phyloP scores from a whole-genome alignment of 2,113 vertebrate genomes.

The Manacus vitellinus region DNA sequence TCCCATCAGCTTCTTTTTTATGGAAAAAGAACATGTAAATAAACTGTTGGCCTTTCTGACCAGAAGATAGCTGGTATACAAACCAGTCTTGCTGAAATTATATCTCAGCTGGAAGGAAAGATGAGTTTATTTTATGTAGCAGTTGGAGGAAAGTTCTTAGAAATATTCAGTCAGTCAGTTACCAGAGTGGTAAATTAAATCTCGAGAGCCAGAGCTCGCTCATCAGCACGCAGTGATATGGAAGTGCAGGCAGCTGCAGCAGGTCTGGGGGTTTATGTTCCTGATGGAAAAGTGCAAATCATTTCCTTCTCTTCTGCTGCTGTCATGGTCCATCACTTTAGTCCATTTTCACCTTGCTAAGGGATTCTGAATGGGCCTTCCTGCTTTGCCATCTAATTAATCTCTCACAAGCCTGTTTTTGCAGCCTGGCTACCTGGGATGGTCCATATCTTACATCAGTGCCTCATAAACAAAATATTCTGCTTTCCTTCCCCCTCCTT shows the following conservation, averaged over 20 bases:
- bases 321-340: conserved; percentile 72
- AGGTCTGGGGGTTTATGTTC: conserved; percentile 46
- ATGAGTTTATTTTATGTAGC: conserved; percentile 54
- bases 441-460: not conserved
- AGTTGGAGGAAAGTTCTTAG: conserved; percentile 28
- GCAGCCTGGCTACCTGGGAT: conserved; percentile 39
- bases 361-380: conserved; percentile 60
- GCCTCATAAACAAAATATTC: not conserved
- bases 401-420: conserved; percentile 66
- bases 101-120: conserved; percentile 20
- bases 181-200: conserved; percentile 69
- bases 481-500: not conserved
- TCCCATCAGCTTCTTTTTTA: not conserved
- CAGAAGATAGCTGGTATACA: not conserved
- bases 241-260: conserved; percentile 21
- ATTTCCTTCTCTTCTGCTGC: conserved; percentile 51
- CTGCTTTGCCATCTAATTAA: conserved; percentile 72
- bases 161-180: conserved; percentile 43
- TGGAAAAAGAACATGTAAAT: not conserved
- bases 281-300: conserved; percentile 68
- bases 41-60: not conserved
- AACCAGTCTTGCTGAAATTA: conserved; percentile 38
- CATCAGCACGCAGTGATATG: conserved; percentile 1
- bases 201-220: conserved; percentile 2
- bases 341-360: conserved; percentile 75